Conservation (phyloP, 2,113 vertebrate species). For the Phyllostomus discolor region DNA sequence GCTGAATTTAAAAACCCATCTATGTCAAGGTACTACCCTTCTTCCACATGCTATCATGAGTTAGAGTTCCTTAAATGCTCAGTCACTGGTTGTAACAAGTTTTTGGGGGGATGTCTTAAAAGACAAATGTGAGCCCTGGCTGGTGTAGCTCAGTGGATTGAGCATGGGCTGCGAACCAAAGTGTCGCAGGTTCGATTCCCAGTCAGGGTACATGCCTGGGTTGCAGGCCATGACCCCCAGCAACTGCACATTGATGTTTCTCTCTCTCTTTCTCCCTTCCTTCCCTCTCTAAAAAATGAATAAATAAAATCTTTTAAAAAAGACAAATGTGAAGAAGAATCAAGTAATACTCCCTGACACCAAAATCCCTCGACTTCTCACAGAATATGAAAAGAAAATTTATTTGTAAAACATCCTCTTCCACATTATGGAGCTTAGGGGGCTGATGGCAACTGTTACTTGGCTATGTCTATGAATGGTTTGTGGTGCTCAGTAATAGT, state of each 20-base stretch:
- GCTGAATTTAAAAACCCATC: background rate
- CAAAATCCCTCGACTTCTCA: slow-evolving; percentile 46
- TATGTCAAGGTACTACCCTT: background rate
- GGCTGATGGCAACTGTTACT: slow-evolving; percentile 32
- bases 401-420: slow-evolving; percentile 42
- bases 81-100: background rate
- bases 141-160: too few species aligned
- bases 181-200: too few species aligned
- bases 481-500: slow-evolving; percentile 40
- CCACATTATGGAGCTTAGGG: background rate
- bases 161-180: too few species aligned
- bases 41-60: background rate
- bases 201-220: too few species aligned
- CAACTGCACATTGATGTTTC: too few species aligned
- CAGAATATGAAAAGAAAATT: slow-evolving; percentile 39
- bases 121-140: background rate
- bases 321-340: slow-evolving; percentile 31
- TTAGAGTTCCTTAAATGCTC: background rate
- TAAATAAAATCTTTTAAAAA: background rate
- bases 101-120: slow-evolving; percentile 21
- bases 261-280: too few species aligned
- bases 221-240: too few species aligned
- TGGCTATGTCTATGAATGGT: slow-evolving; percentile 37
- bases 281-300: too few species aligned
- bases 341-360: background rate